Conservation (phyloP, 37 sponge, comb jelly and placozoan species). For the Sycon ciliatum region DNA sequence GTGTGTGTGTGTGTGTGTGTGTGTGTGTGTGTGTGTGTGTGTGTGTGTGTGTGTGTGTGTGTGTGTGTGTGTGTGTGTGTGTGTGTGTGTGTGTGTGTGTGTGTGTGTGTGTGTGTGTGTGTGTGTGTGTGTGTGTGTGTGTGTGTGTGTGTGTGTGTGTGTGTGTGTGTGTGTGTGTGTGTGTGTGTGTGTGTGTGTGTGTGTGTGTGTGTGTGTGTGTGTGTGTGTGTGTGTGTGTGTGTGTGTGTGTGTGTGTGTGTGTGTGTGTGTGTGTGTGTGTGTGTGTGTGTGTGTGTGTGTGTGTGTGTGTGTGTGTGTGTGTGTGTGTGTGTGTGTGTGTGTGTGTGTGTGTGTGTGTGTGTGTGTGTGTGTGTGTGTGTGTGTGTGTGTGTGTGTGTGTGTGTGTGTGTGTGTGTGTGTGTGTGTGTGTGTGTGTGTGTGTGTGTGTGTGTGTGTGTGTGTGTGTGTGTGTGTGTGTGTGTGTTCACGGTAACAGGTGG, state of each 20-base stretch:
- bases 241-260: slow-evolving; percentile 5
- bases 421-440: slow-evolving; percentile 5
- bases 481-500: too few relatives aligned
- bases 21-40: too few relatives aligned
- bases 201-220: slow-evolving; percentile 5
- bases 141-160: too few relatives aligned
- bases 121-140: too few relatives aligned
- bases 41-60: too few relatives aligned
- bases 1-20: too few relatives aligned
- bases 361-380: slow-evolving; percentile 5
- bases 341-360: slow-evolving; percentile 5
- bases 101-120: too few relatives aligned
- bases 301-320: slow-evolving; percentile 5
- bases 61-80: too few relatives aligned
- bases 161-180: too few relatives aligned
- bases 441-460: slow-evolving; percentile 5
- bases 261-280: slow-evolving; percentile 5
- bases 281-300: slow-evolving; percentile 5
- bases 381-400: slow-evolving; percentile 5
- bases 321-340: slow-evolving; percentile 5
- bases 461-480: slow-evolving; percentile 5
- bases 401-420: slow-evolving; percentile 5
- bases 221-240: slow-evolving; percentile 5
- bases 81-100: too few relatives aligned
- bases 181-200: slow-evolving; percentile 3